phyloP scores from a whole-genome alignment of 2,888 invertebrate species.

The Papilio elwesi region DNA sequence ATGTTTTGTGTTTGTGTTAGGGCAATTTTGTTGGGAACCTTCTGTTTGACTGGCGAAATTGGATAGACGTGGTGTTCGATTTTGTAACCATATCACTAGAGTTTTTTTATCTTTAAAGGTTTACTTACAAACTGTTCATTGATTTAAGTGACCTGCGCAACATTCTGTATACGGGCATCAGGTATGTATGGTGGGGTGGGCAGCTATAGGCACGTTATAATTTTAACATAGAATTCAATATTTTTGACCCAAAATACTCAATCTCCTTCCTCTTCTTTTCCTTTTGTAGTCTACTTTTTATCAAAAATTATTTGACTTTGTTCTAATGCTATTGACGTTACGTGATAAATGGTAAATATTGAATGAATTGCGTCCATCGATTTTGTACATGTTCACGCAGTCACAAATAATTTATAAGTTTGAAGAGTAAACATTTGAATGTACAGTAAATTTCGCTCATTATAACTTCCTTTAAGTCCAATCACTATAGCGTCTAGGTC shows the following conservation, averaged over 20 bases:
- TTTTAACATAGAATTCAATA: no score
- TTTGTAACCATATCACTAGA: not conserved
- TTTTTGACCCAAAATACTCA: no score
- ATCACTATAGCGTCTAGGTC: conserved; percentile 45
- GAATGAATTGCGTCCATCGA: no score
- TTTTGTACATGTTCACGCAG: not conserved
- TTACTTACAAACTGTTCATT: not conserved
- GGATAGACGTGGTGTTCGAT: not conserved
- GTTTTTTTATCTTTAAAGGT: not conserved
- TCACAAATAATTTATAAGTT: not conserved
- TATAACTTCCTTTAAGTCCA: conserved; percentile 11
- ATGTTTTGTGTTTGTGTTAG: conserved; percentile 29
- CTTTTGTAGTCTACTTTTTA: no score
- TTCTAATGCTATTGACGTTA: no score
- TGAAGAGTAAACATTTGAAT: not conserved
- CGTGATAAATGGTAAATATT: no score
- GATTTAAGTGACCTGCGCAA: not conserved
- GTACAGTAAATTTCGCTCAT: conserved; percentile 1
- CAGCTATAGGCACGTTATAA: no score
- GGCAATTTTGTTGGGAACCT: conserved; percentile 13
- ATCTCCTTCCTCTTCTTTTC: no score
- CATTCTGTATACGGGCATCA: no score
- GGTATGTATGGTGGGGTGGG: no score
- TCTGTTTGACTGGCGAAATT: conserved; percentile 16
- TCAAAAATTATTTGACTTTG: no score